A percentile compares a stretch with the other conserved stretches of the same genome.
Conservation (phyloP, 2,797 vertebrate species). For the Vespertilio murinus region DNA sequence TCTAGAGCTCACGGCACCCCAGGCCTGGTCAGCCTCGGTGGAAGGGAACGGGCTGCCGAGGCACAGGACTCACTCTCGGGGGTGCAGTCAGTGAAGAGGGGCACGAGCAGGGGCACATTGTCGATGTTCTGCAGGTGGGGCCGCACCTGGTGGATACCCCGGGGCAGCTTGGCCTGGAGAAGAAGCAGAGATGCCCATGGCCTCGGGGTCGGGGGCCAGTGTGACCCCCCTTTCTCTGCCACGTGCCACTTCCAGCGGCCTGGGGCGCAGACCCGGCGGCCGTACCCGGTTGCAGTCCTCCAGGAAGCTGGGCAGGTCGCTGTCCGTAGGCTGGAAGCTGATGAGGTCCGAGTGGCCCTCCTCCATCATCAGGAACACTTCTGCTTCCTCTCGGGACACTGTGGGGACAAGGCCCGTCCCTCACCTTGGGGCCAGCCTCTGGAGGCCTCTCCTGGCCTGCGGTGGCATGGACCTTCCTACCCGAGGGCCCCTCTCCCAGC, state of each 20-base stretch:
- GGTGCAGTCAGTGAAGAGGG: slow-evolving; percentile 98
- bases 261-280: not conserved
- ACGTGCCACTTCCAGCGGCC: not conserved
- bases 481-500: not conserved
- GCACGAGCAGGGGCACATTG: slow-evolving; percentile 97
- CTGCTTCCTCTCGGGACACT: slow-evolving; percentile 91
- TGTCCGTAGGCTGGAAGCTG: slow-evolving; percentile 98
- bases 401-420: not conserved
- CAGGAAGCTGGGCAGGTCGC: slow-evolving; percentile 97
- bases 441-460: not conserved
- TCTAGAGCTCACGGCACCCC: not conserved
- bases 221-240: not conserved
- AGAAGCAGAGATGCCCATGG: not conserved
- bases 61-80: slow-evolving; percentile 92
- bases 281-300: slow-evolving; percentile 97
- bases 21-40: not conserved
- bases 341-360: slow-evolving; percentile 95
- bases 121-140: slow-evolving; percentile 99
- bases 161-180: slow-evolving; percentile 95
- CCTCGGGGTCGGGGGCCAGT: not conserved
- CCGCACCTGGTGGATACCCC: slow-evolving; percentile 98
- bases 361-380: slow-evolving; percentile 93
- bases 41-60: not conserved
- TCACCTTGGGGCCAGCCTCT: not conserved
- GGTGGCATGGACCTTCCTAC: not conserved